phyloP scores from a whole-genome alignment of 2,113 vertebrate species.

The Passer domesticus region DNA sequence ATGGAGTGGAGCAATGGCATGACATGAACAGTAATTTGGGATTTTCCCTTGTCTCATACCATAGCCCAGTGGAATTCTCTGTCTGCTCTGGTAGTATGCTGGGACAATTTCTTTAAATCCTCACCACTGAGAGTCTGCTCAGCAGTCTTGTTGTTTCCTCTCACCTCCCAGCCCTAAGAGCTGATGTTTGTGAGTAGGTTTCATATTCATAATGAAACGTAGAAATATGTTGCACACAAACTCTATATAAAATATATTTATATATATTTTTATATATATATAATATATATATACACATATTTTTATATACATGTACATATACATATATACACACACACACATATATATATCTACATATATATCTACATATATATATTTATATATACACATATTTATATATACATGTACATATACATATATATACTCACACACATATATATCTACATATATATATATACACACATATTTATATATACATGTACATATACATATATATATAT shows the following conservation, averaged over 20 bases:
- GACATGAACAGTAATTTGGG: accelerated
- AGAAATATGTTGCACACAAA: neutral
- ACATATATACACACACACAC: too few species aligned
- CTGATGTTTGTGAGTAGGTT: neutral
- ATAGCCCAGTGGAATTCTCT: neutral
- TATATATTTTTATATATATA: too few species aligned
- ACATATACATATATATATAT: too few species aligned
- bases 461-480: too few species aligned
- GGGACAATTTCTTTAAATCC: neutral
- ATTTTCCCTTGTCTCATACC: neutral
- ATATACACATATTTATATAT: neutral
- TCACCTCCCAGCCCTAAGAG: neutral
- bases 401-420: too few species aligned
- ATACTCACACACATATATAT: neutral
- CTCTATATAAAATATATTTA: neutral
- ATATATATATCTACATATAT: too few species aligned
- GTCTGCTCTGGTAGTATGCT: neutral
- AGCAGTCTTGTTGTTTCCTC: neutral
- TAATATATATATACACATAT: too few species aligned
- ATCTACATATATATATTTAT: too few species aligned
- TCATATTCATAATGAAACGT: neutral
- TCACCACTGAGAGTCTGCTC: neutral
- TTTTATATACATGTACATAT: too few species aligned
- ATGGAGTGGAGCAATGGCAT: neutral
- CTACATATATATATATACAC: too few species aligned